Evolutionary conservation across 2,113 vertebrate species (phyloP).

Genomic region (Bubo blakistoni): DNA sequence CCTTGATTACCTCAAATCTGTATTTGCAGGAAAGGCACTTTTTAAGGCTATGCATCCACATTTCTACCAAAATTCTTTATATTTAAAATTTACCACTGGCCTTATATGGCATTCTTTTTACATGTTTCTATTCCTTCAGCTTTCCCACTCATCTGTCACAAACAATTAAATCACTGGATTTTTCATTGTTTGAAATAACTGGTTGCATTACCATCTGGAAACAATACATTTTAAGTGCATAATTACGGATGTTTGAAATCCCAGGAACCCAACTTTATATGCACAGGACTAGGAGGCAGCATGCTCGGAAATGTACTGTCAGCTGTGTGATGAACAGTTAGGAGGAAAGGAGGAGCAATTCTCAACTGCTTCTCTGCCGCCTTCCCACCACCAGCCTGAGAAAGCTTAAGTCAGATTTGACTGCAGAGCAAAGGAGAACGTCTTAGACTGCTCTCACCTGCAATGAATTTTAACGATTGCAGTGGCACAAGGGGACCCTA

Average conservation of each 20-base stretch:
- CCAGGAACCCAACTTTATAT: conserved; percentile 2
- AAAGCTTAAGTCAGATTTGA: background rate
- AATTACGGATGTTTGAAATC: conserved; percentile 29
- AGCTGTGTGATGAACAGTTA: background rate
- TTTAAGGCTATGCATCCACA: background rate
- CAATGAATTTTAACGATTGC: background rate
- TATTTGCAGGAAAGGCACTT: background rate
- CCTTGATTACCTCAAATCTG: background rate
- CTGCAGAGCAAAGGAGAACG: background rate
- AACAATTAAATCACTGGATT: conserved; percentile 47
- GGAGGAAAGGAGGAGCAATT: background rate
- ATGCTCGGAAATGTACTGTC: background rate
- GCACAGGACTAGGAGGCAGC: background rate
- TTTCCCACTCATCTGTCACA: conserved; percentile 8
- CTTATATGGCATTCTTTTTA: background rate
- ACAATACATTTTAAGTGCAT: conserved; percentile 56
- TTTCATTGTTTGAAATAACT: conserved; percentile 67
- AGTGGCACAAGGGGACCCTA: background rate
- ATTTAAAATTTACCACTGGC: background rate
- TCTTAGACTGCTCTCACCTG: background rate
- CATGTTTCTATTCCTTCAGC: background rate
- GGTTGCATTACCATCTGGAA: conserved; percentile 65
- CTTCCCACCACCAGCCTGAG: background rate
- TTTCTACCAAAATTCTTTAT: background rate
- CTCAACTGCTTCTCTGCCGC: background rate